Percentiles rank a stretch among this genome's conserved stretches.
Conservation (phyloP, 2,797 vertebrate species). For the Sebastes vulpes region DNA sequence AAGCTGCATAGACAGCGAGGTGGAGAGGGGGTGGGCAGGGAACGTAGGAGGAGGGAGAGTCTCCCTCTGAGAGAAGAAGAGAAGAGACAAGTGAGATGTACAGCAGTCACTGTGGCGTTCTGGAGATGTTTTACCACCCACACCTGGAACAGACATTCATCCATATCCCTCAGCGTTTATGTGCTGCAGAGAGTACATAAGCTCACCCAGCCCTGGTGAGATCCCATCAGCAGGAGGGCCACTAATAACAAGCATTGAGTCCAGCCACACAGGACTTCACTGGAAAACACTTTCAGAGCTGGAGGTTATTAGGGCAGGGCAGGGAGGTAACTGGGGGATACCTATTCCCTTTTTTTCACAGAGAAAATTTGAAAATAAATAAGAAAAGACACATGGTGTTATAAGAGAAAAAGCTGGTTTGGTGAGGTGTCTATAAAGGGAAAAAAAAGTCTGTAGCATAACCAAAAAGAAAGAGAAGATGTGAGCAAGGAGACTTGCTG, state of each 20-base stretch:
- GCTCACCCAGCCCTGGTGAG: constrained; percentile 26
- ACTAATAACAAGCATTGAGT: constrained; percentile 29
- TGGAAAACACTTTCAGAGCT: constrained; percentile 6
- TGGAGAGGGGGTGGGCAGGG: background rate
- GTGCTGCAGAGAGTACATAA: constrained; percentile 23
- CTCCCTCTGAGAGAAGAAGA: constrained; percentile 7
- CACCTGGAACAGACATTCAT: constrained; percentile 55
- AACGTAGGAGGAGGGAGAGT: background rate
- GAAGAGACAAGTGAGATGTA: constrained; percentile 16
- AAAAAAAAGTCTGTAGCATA: background rate
- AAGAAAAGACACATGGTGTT: background rate
- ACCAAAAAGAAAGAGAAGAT: background rate
- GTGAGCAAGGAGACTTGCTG: constrained; percentile 25
- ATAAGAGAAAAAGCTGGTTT: background rate
- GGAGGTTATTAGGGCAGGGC: background rate
- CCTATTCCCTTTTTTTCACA: background rate
- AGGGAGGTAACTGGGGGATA: background rate
- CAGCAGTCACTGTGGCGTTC: constrained; percentile 7
- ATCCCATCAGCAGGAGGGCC: constrained; percentile 35
- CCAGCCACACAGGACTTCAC: constrained; percentile 9
- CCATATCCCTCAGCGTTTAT: constrained; percentile 33
- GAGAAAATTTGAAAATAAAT: background rate
- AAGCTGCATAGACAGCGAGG: background rate
- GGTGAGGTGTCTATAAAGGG: background rate
- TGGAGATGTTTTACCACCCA: constrained; percentile 40